Percentiles rank a stretch among this genome's conserved stretches.
Conservation (phyloP, 2,888 invertebrate genomes). For the Megastigmus dorsalis region DNA sequence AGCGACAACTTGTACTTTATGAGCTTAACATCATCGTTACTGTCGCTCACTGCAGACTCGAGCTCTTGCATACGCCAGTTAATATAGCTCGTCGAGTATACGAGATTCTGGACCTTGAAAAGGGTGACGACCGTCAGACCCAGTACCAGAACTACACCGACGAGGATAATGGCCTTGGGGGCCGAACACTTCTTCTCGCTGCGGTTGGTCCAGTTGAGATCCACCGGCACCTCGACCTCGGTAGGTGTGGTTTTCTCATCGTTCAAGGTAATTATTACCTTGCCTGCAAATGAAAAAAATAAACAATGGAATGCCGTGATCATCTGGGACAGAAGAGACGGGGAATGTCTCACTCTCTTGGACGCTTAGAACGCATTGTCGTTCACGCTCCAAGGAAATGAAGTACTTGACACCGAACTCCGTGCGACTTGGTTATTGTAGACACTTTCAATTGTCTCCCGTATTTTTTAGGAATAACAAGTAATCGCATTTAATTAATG, state of each 20-base stretch:
- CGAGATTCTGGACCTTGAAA: conserved; percentile 55
- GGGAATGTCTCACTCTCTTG: conserved; percentile 22
- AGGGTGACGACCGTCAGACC: conserved; percentile 50
- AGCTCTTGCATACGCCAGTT: conserved; percentile 53
- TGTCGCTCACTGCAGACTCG: conserved; percentile 49
- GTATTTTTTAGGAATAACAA: not conserved
- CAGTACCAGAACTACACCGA: conserved; percentile 44
- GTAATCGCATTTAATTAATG: not conserved
- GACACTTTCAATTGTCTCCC: conserved; percentile 18
- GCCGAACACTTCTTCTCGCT: conserved; percentile 37
- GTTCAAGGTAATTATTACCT: conserved; percentile 56
- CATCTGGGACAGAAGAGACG: conserved; percentile 45
- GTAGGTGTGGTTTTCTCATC: conserved; percentile 53
- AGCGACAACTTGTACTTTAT: conserved; percentile 48
- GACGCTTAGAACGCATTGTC: not conserved
- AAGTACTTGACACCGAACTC: conserved; percentile 30
- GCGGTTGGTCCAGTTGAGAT: conserved; percentile 53
- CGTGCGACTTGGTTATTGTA: not conserved
- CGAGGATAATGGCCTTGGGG: conserved; percentile 41
- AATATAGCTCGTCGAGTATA: conserved; percentile 52
- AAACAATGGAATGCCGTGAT: conserved; percentile 44
- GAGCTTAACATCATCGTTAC: conserved; percentile 49
- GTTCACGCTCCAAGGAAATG: conserved; percentile 33
- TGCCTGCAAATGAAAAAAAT: conserved; percentile 51
- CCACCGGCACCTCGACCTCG: conserved; percentile 55